phyloP scores from a whole-genome alignment of 2,113 vertebrate species.

The Pyrgilauda ruficollis region DNA sequence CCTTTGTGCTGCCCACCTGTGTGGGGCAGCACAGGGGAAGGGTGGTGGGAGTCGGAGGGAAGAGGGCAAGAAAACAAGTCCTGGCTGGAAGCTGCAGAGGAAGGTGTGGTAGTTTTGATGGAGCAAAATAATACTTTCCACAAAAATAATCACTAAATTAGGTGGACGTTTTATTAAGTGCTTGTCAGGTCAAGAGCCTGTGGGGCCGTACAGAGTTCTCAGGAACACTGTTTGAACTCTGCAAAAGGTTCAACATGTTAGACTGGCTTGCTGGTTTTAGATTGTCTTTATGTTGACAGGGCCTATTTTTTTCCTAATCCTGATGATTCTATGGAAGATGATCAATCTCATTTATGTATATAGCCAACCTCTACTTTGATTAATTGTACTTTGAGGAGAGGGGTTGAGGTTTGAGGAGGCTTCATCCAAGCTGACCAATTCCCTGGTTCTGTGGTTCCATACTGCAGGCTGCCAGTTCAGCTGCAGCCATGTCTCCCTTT shows the following conservation, averaged over 20 bases:
- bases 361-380: neutral
- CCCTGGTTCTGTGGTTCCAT: neutral
- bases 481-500: neutral
- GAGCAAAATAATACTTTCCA: neutral
- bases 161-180: neutral
- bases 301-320: neutral
- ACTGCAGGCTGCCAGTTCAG: neutral
- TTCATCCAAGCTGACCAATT: neutral
- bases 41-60: accelerated
- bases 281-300: neutral
- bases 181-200: neutral
- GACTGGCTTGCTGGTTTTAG: neutral
- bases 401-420: neutral
- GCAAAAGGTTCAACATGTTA: neutral
- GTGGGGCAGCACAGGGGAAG: accelerated
- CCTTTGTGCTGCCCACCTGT: neutral
- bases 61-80: neutral
- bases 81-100: neutral
- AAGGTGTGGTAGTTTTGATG: neutral
- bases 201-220: neutral
- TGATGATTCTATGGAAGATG: neutral
- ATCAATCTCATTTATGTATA: neutral
- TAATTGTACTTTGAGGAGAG: neutral
- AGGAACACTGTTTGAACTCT: neutral
- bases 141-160: neutral